Evolutionary conservation across 1,140 invertebrate species (phyloP), one percentile per base, ranked within the genome.

Genomic region (Periplaneta americana): DNA sequence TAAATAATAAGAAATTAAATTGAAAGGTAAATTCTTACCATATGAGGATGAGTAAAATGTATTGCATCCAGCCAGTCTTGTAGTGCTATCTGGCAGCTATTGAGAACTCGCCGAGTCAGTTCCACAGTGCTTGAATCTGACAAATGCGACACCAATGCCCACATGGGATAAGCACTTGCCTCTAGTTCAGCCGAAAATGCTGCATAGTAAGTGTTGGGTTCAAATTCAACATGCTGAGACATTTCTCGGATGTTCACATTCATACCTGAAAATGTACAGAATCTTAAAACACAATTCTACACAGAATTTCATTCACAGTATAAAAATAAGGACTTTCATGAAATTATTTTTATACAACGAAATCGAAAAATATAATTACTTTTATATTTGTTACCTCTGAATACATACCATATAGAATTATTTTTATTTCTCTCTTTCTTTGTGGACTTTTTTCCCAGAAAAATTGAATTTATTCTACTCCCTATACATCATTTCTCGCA

Each of bases 171-270:
- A 2, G 97, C 96, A 85, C 96, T 97, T 13, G 97, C 97, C 89
- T 99, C 98, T 82, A 99, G 89, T 90, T 99, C 98, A 80, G 97
- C 97, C 80, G 96, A 97, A 89, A 98, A 99, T 1, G 98, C 97
- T 75, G 97, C 96, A 89, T 98, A 98, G 89, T 99, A 99, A 1
- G 96, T 97, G 82, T 97, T 97, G 22, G 97, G 96, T 87, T 99
- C 98, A 89, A 97, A 98, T 91, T 99, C 97, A n/a, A 98, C 94
- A 88, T 98, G 97, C 77, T 96, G 94, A 84, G 91, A 93, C 78
- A 97, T 89, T 88, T 98, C 97, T 83, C 96, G 91, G 82, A 96
- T 92, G 89, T 99, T 99, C 15, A 98, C 94, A 89, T 98, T 98
- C 97, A 98, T 98, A 75, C 96, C 96, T 96, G 84, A 13, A 86